phyloP scores from a whole-genome alignment of 2,113 vertebrate species.

The Sinocyclocheilus rhinocerous region DNA sequence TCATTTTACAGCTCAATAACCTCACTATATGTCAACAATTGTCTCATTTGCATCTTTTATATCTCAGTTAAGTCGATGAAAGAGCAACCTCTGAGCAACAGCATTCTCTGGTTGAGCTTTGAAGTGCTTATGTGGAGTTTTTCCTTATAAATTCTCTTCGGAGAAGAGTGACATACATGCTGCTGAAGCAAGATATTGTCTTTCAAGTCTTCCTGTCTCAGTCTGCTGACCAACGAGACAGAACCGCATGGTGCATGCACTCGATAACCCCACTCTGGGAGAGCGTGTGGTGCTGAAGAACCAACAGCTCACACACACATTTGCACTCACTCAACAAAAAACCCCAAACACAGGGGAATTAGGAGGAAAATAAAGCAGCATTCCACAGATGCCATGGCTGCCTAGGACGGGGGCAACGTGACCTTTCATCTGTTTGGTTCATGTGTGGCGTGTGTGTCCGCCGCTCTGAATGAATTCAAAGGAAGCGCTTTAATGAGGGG shows the following conservation, averaged over 20 bases:
- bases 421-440: slow-evolving; percentile 33
- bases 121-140: neutral
- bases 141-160: neutral
- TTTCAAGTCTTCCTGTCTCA: slow-evolving; percentile 36
- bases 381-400: slow-evolving; percentile 51
- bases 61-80: neutral
- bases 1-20: neutral
- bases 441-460: neutral
- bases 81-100: neutral
- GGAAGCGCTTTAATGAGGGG: neutral
- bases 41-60: neutral
- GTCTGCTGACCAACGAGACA: slow-evolving; percentile 31
- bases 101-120: neutral
- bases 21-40: neutral
- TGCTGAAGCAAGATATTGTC: slow-evolving; percentile 29
- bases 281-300: slow-evolving; percentile 36
- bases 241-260: slow-evolving; percentile 9
- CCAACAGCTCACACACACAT: slow-evolving; percentile 33
- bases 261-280: slow-evolving; percentile 46
- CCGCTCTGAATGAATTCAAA: slow-evolving; percentile 6
- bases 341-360: slow-evolving; percentile 43
- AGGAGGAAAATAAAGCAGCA: too few relatives aligned
- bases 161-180: neutral
- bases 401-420: slow-evolving; percentile 27
- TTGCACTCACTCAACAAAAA: neutral